phyloP scores from a whole-genome alignment of 2,888 invertebrate species.

The Spatulosminthurus flaviceps region DNA sequence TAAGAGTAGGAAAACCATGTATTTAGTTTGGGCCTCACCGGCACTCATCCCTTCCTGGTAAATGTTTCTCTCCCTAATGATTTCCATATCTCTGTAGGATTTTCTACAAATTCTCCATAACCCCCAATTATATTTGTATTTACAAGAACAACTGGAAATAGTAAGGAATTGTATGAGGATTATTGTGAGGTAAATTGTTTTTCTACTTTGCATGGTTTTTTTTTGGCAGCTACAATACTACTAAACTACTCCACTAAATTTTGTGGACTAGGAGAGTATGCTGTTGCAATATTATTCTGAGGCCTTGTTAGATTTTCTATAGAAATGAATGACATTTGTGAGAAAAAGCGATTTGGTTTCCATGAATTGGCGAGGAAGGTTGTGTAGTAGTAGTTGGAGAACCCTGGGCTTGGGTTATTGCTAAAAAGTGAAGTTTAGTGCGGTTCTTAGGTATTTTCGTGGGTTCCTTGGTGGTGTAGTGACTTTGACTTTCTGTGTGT shows the following conservation, averaged over 20 bases:
- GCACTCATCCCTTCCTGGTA: not conserved
- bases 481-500: constrained; percentile 16
- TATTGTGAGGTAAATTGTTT: too few species aligned
- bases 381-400: too few species aligned
- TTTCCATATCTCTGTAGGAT: not conserved
- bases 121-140: not conserved
- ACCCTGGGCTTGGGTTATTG: not conserved
- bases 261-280: too few species aligned
- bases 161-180: too few species aligned
- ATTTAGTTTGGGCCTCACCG: not conserved
- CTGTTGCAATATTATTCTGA: too few species aligned
- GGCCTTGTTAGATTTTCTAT: too few species aligned
- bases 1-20: not conserved
- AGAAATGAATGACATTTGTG: too few species aligned
- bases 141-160: not conserved
- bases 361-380: too few species aligned
- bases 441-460: not conserved
- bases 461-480: constrained; percentile 32
- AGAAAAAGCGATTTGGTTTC: too few species aligned
- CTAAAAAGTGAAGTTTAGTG: constrained; percentile 35
- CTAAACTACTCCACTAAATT: too few species aligned
- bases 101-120: not conserved
- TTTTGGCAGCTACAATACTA: too few species aligned
- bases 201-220: too few species aligned
- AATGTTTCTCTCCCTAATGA: not conserved